Base-by-base conservation (phyloP, 92 coral and sea anemone genomes). In the Meandrina meandrites region DNA sequence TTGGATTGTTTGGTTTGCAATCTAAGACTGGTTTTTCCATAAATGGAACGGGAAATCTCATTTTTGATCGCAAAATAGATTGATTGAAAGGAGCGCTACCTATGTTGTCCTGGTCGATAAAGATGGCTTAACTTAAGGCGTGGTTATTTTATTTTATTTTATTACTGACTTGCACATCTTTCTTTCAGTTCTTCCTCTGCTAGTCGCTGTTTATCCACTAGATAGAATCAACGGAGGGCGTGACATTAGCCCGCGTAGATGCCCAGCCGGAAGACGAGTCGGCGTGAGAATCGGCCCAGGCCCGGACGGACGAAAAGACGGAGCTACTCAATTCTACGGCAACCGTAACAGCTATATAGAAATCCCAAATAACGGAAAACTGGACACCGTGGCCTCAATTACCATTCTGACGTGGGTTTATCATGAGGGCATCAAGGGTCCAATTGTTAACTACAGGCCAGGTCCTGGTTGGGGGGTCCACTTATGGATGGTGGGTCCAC, bases 121-220 rank as follows among this genome's bases (percentile, higher is more conserved):
- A n/a, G n/a, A n/a, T n/a, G n/a, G n/a, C n/a, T n/a, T n/a, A n/a
- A n/a, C n/a, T n/a, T n/a, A n/a, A n/a, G n/a, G n/a, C 45, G 6
- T 40, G 45, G 3, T 2, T 40, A 40, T 40, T 40, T 40, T 40
- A 22, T 64, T 7, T n/a, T 62, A 62, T 24, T n/a, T 62, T 22
- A n/a, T 11, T 34, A 11, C 70, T 34, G 9, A 4, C 70, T 64
- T 17, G 5, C 13, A 24, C 17, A 13, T 78, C 47, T 27, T 57
- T 57, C 60, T 84, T 58, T 66, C 75, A 88, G 92, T 77, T 35
- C 91, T 86, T 40, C 92, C 87, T 21, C 79, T 87, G 4, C 89
- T 92, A 18, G 83, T 86, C 13, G 98, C 98, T 35, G 58, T 94
- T n/a, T 94, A 94, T 77, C 98, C 98, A 45, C 81, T 94, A 79